Percentiles rank a stretch among this genome's conserved stretches.
Evolutionary conservation across 2,797 vertebrate species (phyloP).

Genomic region (Dermochelys coriacea): DNA sequence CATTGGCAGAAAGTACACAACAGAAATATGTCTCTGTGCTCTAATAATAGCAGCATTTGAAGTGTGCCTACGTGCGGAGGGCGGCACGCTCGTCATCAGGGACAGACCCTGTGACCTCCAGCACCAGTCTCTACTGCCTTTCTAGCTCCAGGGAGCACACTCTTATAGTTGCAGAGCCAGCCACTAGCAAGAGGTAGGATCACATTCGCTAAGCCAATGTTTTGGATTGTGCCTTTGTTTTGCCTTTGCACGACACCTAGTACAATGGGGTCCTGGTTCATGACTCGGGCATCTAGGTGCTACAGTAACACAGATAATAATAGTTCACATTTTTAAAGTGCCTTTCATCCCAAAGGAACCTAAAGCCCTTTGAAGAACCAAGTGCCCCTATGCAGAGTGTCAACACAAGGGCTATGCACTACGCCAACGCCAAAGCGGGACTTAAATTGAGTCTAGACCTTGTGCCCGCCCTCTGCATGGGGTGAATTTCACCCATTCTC

Average conservation of each 20-base stretch:
- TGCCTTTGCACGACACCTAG: background rate
- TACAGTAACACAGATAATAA: background rate
- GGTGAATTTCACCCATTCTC: background rate
- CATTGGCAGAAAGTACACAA: background rate
- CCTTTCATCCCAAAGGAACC: background rate
- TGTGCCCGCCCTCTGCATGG: background rate
- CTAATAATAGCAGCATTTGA: background rate
- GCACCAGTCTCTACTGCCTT: background rate
- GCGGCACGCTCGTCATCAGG: background rate
- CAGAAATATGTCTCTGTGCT: background rate
- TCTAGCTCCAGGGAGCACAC: background rate
- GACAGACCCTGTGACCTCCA: background rate
- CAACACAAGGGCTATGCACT: background rate
- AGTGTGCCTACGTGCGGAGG: background rate
- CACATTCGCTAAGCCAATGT: background rate
- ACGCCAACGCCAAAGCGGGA: background rate
- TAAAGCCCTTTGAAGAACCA: background rate
- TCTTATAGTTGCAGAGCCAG: background rate
- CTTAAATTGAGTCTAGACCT: background rate
- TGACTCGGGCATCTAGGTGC: background rate
- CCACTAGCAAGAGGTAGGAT: background rate
- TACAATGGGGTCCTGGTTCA: background rate
- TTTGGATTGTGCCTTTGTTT: background rate
- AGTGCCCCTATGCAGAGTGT: background rate
- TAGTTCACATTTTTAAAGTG: background rate